Evolutionary conservation across 2,888 invertebrate genomes (phyloP).

Genomic region (Melangyna quadrimaculata): DNA sequence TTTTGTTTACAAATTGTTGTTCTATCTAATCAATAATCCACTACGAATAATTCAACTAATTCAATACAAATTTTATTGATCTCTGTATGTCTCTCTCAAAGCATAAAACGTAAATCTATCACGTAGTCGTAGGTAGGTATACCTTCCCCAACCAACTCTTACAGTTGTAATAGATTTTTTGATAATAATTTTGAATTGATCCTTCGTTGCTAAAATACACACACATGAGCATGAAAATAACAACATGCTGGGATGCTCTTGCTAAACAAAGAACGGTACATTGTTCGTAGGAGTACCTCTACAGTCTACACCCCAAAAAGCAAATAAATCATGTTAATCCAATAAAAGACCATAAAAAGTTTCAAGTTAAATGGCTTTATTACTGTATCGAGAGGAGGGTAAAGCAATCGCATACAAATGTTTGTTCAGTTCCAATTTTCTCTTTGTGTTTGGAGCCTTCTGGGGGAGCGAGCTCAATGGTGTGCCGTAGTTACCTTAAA

Average conservation of each 20-base stretch:
- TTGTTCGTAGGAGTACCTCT: not conserved
- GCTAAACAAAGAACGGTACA: not conserved
- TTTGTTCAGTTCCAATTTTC: slow-evolving; percentile 52
- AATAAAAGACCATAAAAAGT: slow-evolving; percentile 69
- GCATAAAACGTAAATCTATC: slow-evolving; percentile 44
- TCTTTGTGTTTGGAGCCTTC: slow-evolving; percentile 2
- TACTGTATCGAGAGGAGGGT: slow-evolving; percentile 61
- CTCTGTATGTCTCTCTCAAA: too few relatives aligned
- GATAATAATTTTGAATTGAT: slow-evolving; percentile 70
- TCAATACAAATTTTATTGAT: slow-evolving; percentile 66
- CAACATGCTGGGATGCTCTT: not conserved
- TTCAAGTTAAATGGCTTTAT: slow-evolving; percentile 72
- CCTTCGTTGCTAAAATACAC: not conserved
- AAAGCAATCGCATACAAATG: slow-evolving; percentile 67
- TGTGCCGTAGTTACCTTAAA: slow-evolving; percentile 3
- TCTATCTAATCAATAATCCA: slow-evolving; percentile 59
- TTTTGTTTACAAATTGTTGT: slow-evolving; percentile 12
- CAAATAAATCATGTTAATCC: slow-evolving; percentile 71
- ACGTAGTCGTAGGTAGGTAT: slow-evolving; percentile 30
- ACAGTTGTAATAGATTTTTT: slow-evolving; percentile 33
- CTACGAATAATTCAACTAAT: slow-evolving; percentile 40
- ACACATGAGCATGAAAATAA: not conserved
- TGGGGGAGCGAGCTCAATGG: not conserved
- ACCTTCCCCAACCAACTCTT: not conserved
- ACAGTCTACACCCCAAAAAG: slow-evolving; percentile 29